A percentile compares a stretch with the other conserved stretches of the same genome.
Conservation (phyloP, 1,140 invertebrate genomes). For the Lepidurus apus region DNA sequence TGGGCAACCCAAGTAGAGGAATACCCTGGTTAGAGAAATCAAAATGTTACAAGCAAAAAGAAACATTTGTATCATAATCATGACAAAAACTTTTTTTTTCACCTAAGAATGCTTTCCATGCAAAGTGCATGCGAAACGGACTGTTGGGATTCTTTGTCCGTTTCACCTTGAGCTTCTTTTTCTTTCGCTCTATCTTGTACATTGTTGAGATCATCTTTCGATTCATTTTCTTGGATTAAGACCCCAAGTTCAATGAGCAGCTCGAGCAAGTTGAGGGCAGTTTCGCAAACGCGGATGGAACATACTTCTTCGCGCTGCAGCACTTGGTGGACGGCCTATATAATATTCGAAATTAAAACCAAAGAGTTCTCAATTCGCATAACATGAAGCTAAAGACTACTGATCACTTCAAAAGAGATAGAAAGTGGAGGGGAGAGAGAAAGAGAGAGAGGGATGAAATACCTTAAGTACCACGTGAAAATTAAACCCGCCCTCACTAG, state of each 20-base stretch:
- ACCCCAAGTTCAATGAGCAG: slow-evolving; percentile 69
- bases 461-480: slow-evolving; percentile 84
- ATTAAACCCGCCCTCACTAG: slow-evolving; percentile 88
- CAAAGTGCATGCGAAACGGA: slow-evolving; percentile 23
- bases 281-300: slow-evolving; percentile 79
- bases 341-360: slow-evolving; percentile 35
- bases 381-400: no score
- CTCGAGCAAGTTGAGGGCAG: slow-evolving; percentile 81
- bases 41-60: slow-evolving; percentile 25
- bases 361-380: neutral
- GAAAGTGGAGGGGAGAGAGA: slow-evolving; percentile 18
- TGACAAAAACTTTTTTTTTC: slow-evolving; percentile 16
- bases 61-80: no score
- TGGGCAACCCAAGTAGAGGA: slow-evolving; percentile 85
- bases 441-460: slow-evolving; percentile 35
- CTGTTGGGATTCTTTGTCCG: neutral
- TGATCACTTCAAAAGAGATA: no score
- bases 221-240: neutral
- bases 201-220: neutral
- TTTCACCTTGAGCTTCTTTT: slow-evolving; percentile 27
- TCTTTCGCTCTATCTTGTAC: slow-evolving; percentile 1
- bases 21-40: slow-evolving; percentile 55
- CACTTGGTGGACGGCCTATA: slow-evolving; percentile 76
- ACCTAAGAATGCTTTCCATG: slow-evolving; percentile 42
- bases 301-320: slow-evolving; percentile 67